phyloP scores from a whole-genome alignment of 2,113 vertebrate genomes.

The Silurus meridionalis region DNA sequence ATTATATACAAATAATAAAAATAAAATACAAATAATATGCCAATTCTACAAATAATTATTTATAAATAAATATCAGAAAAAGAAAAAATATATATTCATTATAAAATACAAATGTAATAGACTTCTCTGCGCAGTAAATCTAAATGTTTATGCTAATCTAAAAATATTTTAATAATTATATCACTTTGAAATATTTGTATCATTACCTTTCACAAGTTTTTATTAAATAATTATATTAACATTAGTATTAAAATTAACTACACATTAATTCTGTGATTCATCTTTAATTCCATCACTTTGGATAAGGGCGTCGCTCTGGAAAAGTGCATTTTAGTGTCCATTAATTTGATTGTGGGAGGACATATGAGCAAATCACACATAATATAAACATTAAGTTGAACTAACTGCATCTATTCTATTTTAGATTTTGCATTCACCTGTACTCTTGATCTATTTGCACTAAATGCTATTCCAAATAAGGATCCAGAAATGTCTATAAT shows the following conservation, averaged over 20 bases:
- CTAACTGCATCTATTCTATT: constrained; percentile 48
- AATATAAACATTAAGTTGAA: constrained; percentile 74
- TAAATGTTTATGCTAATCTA: constrained; percentile 18
- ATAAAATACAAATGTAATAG: background rate
- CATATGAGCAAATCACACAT: constrained; percentile 63
- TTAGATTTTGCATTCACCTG: background rate
- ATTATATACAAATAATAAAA: no score
- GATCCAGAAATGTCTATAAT: constrained; percentile 61
- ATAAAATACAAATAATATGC: no score
- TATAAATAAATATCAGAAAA: background rate
- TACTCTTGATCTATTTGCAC: constrained; percentile 59
- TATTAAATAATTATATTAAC: background rate
- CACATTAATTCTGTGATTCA: no score
- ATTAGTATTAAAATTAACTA: background rate
- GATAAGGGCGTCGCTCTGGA: no score
- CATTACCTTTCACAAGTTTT: background rate
- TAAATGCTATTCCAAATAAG: constrained; percentile 58
- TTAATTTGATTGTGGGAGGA: constrained; percentile 44
- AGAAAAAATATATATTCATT: background rate
- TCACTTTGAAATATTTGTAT: background rate
- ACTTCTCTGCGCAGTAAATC: background rate
- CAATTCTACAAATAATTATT: no score
- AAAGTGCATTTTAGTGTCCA: constrained; percentile 46
- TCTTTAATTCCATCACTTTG: no score
- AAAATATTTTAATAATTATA: background rate